Percentiles rank a stretch among this genome's conserved stretches.
phyloP scores from a whole-genome alignment of 2,797 vertebrate genomes.

The Nothura maculosa region DNA sequence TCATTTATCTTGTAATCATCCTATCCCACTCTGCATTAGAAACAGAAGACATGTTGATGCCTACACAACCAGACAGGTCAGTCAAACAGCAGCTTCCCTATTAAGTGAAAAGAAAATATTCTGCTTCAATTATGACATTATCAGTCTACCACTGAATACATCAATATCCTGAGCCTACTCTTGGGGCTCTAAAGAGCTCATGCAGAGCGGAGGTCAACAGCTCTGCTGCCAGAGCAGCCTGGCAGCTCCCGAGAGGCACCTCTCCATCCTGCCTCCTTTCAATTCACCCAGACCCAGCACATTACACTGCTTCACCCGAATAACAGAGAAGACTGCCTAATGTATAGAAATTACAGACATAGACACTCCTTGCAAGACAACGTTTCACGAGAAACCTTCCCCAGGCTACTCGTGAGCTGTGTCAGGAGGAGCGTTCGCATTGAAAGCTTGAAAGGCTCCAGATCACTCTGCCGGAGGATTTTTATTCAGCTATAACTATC shows the following conservation, averaged over 20 bases:
- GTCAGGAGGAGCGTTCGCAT: not conserved
- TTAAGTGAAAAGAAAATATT: not conserved
- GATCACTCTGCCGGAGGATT: not conserved
- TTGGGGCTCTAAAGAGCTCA: not conserved
- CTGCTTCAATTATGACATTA: not conserved
- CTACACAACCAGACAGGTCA: not conserved
- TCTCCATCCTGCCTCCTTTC: not conserved
- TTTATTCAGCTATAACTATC: not conserved
- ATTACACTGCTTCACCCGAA: not conserved
- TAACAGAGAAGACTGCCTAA: not conserved
- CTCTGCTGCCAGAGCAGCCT: not conserved
- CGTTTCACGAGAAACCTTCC: not conserved
- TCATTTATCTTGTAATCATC: not conserved
- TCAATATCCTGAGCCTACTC: not conserved
- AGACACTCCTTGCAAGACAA: not conserved
- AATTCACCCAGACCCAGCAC: not conserved
- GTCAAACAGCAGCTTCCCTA: not conserved
- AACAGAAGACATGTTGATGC: not conserved
- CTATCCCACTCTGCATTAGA: not conserved
- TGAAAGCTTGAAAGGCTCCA: not conserved
- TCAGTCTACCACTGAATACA: too few species aligned
- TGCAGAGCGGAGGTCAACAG: accelerated
- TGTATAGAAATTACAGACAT: not conserved
- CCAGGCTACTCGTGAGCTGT: not conserved
- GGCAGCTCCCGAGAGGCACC: not conserved